Evolutionary conservation across 1,140 invertebrate species (phyloP), one percentile per base, ranked within the genome.

Genomic region (Thaumetopoea pityocampa): DNA sequence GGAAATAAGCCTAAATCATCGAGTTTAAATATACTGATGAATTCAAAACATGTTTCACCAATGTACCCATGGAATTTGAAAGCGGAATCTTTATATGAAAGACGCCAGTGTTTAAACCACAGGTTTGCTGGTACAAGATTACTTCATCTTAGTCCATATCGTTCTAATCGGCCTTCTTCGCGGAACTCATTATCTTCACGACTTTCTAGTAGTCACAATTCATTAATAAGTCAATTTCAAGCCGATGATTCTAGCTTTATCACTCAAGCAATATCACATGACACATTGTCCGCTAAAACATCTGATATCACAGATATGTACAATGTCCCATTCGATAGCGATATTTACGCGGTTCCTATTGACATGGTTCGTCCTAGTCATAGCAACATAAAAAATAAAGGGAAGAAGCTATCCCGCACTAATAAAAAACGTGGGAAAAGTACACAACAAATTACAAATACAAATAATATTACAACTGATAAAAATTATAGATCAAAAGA

Each of bases 201-300:
- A 3, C 83, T 94, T 1, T 93, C 92, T 22, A 93, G 92, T 62
- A 93, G 92, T 26, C 92, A 94, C 65, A 94, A 94, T 58, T 94
- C 92, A 0, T 87, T 94, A 35, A 88, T 91, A 19, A 91, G 90
- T 2, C 89, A 93, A 17, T 90, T 92, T 2, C 91, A 91, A 68
- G 90, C 87, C 0, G 93, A 95, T 50, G 93, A 94, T 62, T 94
- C 93, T 3, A 93, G 89, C 50, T 95, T 95, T 59, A 95, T 95
- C 30, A 94, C 92, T 1, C 93, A 93, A 56, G 93, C 93, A 8
- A 93, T 94, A 86, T 94, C 92, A 0, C 93, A 94, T 52, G 93
- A 94, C 56, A 91, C 92, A 0, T 71, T 94, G 5, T 88, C 88
- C 0, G 86, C 87, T 9, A 84, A 86, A 34, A 89, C 89, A 3